Conservation (phyloP, 2,113 vertebrate species). For the Alethe castanea region DNA sequence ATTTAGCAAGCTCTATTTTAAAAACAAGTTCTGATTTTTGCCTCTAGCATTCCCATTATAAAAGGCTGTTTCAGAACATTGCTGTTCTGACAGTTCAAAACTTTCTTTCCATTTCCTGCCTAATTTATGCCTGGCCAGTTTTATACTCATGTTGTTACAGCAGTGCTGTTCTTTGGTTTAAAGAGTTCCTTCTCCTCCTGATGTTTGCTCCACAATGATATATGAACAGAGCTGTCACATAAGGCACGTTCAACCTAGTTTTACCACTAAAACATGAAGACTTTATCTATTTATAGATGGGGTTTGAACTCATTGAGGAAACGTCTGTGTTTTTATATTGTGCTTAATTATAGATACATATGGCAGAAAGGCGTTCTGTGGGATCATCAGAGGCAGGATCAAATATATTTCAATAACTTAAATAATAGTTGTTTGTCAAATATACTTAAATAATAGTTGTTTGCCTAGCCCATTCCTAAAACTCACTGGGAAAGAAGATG, state of each 20-base stretch:
- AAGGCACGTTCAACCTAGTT: constrained; percentile 40
- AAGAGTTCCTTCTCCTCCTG: constrained; percentile 26
- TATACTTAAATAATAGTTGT: not conserved
- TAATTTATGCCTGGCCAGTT: constrained; percentile 43
- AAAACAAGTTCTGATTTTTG: constrained; percentile 58
- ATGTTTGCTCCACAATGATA: not conserved
- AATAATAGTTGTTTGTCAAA: not conserved
- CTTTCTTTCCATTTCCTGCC: constrained; percentile 51
- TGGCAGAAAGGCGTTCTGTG: not conserved
- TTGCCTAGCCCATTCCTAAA: not conserved
- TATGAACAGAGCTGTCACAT: constrained; percentile 11
- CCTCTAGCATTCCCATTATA: constrained; percentile 48
- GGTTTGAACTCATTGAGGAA: constrained; percentile 11
- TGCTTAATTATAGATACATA: not conserved
- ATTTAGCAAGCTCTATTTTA: constrained; percentile 42
- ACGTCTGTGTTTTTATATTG: not conserved
- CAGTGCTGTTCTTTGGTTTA: not conserved
- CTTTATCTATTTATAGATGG: constrained; percentile 18
- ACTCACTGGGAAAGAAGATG: not conserved
- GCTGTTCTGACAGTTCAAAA: constrained; percentile 25
- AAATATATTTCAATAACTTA: not conserved
- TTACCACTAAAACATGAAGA: constrained; percentile 10
- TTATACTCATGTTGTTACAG: not conserved
- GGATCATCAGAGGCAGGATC: not conserved
- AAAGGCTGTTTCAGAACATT: constrained; percentile 53